Percentiles rank a stretch among this genome's conserved stretches.
These are phyloP conservation scores for Brassicogethes aeneus DNA, from an alignment of 2,888 invertebrate species.

Conservation along the genomic window DNA sequence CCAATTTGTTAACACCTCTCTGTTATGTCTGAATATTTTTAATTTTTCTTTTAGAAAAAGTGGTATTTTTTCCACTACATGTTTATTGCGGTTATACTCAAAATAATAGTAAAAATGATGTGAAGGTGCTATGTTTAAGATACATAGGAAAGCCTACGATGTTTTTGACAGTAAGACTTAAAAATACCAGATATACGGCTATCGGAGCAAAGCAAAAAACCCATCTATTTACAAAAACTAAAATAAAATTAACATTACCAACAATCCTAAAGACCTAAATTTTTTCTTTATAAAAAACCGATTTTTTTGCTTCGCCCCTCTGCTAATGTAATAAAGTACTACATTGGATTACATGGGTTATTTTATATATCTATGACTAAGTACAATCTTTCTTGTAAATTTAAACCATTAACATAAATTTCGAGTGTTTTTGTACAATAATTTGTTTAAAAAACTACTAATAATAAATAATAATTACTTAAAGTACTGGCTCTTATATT, in stretches of 20 bases:
- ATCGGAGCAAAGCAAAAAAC: neutral
- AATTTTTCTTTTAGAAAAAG: no score
- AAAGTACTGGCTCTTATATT: slow-evolving; percentile 43
- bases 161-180: slow-evolving; percentile 5
- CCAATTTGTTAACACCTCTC: neutral
- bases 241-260: no score
- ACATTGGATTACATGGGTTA: slow-evolving; percentile 16
- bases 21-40: no score
- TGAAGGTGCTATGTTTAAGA: no score
- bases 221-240: neutral
- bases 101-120: no score
- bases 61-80: no score
- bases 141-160: no score
- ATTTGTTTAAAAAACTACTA: slow-evolving; percentile 28
- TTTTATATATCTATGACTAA: slow-evolving; percentile 24
- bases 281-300: no score
- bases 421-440: slow-evolving; percentile 32
- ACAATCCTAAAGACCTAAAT: no score
- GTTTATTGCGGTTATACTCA: no score
- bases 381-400: slow-evolving; percentile 15
- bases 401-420: slow-evolving; percentile 17
- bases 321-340: no score
- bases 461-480: slow-evolving; percentile 40
- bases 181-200: slow-evolving; percentile 7
- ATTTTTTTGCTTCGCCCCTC: no score